Base-by-base conservation (phyloP, 1,140 invertebrate species). In the Heliconius congener region DNA sequence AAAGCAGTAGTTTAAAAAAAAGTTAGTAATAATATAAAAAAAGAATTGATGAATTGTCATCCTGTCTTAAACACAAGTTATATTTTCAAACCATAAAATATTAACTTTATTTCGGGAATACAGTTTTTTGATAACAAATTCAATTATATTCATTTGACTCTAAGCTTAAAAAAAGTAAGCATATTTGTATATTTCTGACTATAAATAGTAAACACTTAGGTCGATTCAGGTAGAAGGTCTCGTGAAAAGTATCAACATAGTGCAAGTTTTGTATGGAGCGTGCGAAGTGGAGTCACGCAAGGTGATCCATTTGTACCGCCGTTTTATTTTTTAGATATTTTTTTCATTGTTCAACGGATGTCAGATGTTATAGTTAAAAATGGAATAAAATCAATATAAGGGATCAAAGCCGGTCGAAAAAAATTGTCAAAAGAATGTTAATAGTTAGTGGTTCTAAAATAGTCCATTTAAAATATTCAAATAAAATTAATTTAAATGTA, bases 241-340 rank as follows among this genome's bases (percentile, higher is more conserved):
- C 86, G 93, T 93, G 92, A 94, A 94, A 94, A 92, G 87, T 94
- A 90, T 93, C 93, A 83, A 83, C 81, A 76, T 79, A 86, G 92
- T 94, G 93, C 91, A 94, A 94, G 84, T 93, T 94, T 94, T 93
- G 89, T 83, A 84, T 80, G 79, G 83, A 82, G 88, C 86, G 88
- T 93, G 93, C 90, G 91, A 94, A 94, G 91, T 88, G 88, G 87
- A 84, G 86, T 88, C 86, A 70, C 85, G 82, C 91, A 93, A 92
- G 91, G 91, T 89, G 85, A 86, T 55, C 72, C 81, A 73, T 84
- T 90, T 37, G 88, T 83, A 60, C 88, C 90, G 81, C 77, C 85
- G 78, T 87, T 91, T 87, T 87, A 83, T 81, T 81, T 89, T 87
- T 88, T 86, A 81, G 85, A 82, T 82, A 8, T 83, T 85, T 88